These are phyloP conservation scores for Nylanderia fulva DNA, from an alignment of 1,140 invertebrate genomes.

Conservation along the genomic window DNA sequence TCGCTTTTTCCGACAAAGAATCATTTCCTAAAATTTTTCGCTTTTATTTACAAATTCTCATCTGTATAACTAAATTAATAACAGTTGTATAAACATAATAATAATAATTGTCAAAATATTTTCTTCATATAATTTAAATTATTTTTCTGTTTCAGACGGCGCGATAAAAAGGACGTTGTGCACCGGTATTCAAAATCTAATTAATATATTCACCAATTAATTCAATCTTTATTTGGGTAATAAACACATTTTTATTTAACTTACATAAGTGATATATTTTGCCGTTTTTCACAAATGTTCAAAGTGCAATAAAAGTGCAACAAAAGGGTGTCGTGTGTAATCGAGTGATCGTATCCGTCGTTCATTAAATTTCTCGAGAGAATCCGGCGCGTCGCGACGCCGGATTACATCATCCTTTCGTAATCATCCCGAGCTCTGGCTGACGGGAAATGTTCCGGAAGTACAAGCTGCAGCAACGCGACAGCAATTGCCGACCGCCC, in stretches of 20 bases:
- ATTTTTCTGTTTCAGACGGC: conserved; percentile 45
- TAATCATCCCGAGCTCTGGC: conserved; percentile 74
- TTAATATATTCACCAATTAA: conserved; percentile 1
- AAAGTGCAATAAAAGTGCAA: neutral
- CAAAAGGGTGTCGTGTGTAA: too few relatives aligned
- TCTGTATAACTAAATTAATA: too few relatives aligned
- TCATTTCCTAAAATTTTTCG: too few relatives aligned
- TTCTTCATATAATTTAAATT: neutral
- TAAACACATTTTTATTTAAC: neutral
- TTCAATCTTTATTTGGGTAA: neutral
- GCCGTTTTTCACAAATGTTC: neutral
- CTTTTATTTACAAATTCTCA: too few relatives aligned
- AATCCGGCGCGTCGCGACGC: conserved; percentile 14
- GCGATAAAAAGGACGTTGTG: neutral
- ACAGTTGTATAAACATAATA: neutral
- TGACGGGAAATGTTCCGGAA: conserved; percentile 79
- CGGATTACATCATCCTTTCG: neutral
- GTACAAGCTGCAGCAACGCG: conserved; percentile 64
- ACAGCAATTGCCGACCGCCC: conserved; percentile 78
- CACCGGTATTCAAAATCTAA: neutral
- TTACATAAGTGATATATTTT: neutral
- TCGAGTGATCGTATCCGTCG: neutral
- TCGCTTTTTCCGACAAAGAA: too few relatives aligned
- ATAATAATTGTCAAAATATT: neutral
- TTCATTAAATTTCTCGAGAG: neutral